A percentile compares a stretch with the other conserved stretches of the same genome.
phyloP scores from a whole-genome alignment of 2,113 vertebrate species.

The Aptenodytes forsteri region DNA sequence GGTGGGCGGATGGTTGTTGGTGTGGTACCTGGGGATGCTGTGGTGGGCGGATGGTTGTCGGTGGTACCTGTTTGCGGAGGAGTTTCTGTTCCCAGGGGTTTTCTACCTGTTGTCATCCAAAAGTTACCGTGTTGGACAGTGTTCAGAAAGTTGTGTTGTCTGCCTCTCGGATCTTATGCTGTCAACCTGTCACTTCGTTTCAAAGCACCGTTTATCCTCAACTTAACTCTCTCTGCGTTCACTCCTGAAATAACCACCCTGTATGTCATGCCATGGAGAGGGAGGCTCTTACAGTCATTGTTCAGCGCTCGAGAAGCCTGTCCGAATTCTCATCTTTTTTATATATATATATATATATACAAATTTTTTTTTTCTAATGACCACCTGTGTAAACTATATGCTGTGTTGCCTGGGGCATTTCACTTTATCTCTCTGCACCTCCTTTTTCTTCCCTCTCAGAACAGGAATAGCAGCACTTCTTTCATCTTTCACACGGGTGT shows the following conservation, averaged over 20 bases:
- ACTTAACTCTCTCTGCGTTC: not conserved
- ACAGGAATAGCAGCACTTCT: not conserved
- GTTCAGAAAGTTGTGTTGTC: not conserved
- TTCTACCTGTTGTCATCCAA: accelerated
- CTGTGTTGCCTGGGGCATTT: not conserved
- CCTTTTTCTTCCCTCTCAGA: not conserved
- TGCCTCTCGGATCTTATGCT: not conserved
- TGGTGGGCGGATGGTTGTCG: not conserved
- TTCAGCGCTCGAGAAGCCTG: not conserved
- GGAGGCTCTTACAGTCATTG: not conserved
- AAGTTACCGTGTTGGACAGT: accelerated
- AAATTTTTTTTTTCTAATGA: not conserved
- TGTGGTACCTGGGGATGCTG: not conserved
- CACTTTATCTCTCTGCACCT: not conserved
- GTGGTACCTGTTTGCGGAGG: not conserved
- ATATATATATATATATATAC: not conserved
- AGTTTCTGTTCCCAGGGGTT: not conserved
- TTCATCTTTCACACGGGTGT: not conserved
- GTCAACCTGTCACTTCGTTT: not conserved
- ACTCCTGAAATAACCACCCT: not conserved
- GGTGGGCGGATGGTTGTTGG: too few species aligned
- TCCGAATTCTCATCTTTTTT: not conserved
- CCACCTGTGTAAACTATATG: not conserved
- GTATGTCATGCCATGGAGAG: accelerated
- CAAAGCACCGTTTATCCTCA: not conserved